Percentiles rank a stretch among this genome's conserved stretches.
Evolutionary conservation across 2,113 vertebrate genomes (phyloP).

Genomic region (Pollimyrus isidori): DNA sequence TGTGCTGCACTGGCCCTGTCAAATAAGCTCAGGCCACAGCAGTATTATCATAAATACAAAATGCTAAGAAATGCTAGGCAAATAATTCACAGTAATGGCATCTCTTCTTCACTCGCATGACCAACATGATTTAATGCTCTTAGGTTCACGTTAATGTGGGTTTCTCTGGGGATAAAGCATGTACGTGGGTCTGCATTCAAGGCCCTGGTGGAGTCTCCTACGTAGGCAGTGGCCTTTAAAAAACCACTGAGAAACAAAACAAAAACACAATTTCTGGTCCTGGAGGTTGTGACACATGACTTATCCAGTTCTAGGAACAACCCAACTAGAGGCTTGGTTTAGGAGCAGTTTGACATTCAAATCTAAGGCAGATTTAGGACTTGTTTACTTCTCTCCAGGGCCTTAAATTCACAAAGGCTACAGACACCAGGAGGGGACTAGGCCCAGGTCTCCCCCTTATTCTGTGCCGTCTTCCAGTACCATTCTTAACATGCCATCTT

Average conservation of each 20-base stretch:
- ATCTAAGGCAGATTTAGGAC: background rate
- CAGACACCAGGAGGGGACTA: background rate
- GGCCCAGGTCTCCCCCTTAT: background rate
- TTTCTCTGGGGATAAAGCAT: background rate
- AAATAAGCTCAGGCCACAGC: background rate
- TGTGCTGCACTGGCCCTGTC: background rate
- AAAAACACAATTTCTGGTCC: background rate
- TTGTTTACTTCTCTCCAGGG: background rate
- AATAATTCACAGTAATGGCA: background rate
- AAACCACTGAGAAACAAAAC: background rate
- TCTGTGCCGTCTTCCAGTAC: background rate
- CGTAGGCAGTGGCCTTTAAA: background rate
- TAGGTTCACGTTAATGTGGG: background rate
- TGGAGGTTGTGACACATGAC: background rate
- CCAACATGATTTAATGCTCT: background rate
- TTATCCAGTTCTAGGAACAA: background rate
- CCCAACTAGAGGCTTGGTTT: background rate
- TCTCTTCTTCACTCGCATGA: background rate
- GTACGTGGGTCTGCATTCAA: background rate
- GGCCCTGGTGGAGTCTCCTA: background rate
- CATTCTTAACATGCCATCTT: background rate
- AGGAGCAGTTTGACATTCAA: background rate
- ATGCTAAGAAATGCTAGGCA: background rate
- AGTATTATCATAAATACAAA: background rate
- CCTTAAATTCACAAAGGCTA: background rate